Percentiles rank a stretch among this genome's conserved stretches.
Evolutionary conservation across 2,113 vertebrate species (phyloP).

Genomic region (Syrmaticus mikado): DNA sequence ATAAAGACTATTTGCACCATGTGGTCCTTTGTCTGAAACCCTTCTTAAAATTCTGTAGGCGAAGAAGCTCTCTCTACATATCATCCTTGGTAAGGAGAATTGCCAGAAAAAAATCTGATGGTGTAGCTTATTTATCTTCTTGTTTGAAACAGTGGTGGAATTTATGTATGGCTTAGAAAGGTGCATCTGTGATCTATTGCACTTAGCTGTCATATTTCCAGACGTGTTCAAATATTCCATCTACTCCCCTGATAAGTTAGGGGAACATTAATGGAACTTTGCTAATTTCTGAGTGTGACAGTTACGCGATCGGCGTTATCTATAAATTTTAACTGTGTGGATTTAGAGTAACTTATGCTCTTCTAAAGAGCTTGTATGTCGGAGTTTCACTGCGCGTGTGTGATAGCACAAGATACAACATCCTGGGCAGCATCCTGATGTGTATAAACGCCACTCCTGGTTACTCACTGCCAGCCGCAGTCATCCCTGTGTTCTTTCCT

Average conservation of each 20-base stretch:
- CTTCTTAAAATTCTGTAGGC: constrained; percentile 45
- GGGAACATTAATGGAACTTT: constrained; percentile 27
- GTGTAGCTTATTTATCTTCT: constrained; percentile 50
- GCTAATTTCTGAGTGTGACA: constrained; percentile 56
- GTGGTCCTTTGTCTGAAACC: constrained; percentile 10
- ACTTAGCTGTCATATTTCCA: constrained; percentile 13
- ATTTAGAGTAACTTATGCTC: not conserved
- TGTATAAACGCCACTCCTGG: not conserved
- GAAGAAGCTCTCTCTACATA: constrained; percentile 26
- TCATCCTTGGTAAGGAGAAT: constrained; percentile 21
- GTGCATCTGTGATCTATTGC: constrained; percentile 25
- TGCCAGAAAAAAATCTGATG: not conserved
- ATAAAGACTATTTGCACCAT: not conserved
- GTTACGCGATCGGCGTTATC: constrained; percentile 34
- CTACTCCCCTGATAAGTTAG: not conserved
- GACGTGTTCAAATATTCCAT: not conserved
- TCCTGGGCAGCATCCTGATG: fast-evolving
- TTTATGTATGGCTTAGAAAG: constrained; percentile 40
- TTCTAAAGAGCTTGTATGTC: not conserved
- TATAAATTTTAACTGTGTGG: constrained; percentile 32
- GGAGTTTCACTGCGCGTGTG: not conserved
- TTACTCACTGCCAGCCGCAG: fast-evolving
- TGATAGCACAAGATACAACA: not conserved
- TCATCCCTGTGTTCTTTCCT: not conserved
- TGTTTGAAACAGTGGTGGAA: constrained; percentile 18